Conservation (phyloP, 2,113 vertebrate species). For the Psilopogon haemacephalus region DNA sequence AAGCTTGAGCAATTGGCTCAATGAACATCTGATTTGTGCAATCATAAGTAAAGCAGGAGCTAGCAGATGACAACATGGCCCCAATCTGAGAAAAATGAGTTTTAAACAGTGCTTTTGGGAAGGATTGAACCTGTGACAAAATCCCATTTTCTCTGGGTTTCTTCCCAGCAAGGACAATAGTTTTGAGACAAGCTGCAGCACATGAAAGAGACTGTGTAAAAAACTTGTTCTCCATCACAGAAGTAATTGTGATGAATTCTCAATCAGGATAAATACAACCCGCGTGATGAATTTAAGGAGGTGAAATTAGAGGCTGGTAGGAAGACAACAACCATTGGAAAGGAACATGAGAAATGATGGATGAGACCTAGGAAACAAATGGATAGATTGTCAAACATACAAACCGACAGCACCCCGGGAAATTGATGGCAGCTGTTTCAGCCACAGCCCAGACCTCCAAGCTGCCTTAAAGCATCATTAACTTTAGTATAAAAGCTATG, state of each 20-base stretch:
- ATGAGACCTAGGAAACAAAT: slow-evolving; percentile 35
- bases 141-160: background rate
- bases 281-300: background rate
- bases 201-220: background rate
- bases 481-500: slow-evolving; percentile 26
- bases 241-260: slow-evolving; percentile 26
- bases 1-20: background rate
- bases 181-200: background rate
- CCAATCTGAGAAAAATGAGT: background rate
- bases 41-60: background rate
- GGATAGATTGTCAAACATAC: slow-evolving; percentile 34
- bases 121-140: background rate
- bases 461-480: slow-evolving; percentile 54
- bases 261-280: background rate
- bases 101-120: background rate
- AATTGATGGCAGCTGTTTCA: slow-evolving; percentile 53
- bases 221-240: background rate
- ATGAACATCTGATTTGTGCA: background rate
- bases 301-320: slow-evolving; percentile 19
- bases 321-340: slow-evolving; percentile 7
- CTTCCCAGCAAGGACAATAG: background rate
- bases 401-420: background rate
- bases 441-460: background rate
- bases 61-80: background rate
- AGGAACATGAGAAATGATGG: background rate